phyloP scores from a whole-genome alignment of 2,888 invertebrate genomes.

The Diplazon laetatorius region DNA sequence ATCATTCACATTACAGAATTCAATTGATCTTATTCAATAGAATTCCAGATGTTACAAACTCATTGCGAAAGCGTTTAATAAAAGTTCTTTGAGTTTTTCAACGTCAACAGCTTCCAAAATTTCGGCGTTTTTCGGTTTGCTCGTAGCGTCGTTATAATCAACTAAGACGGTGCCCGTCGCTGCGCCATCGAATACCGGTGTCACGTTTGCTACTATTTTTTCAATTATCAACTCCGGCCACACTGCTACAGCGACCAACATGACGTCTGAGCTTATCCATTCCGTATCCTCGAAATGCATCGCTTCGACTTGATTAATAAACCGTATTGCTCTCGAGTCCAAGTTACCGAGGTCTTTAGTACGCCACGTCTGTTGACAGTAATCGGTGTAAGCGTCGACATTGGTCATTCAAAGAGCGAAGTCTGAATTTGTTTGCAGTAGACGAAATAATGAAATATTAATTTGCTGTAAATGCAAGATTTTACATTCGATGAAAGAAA shows the following conservation, averaged over 20 bases:
- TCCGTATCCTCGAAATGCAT: slow-evolving; percentile 52
- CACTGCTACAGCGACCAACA: slow-evolving; percentile 70
- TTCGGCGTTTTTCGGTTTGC: slow-evolving; percentile 65
- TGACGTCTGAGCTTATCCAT: slow-evolving; percentile 72
- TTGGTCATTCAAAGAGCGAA: too few species aligned
- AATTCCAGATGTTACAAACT: too few species aligned
- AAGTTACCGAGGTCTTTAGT: slow-evolving; percentile 81
- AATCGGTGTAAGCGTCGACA: not conserved
- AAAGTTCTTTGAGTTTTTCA: slow-evolving; percentile 50
- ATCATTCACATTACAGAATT: not conserved
- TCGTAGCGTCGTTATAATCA: slow-evolving; percentile 69
- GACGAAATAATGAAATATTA: too few species aligned
- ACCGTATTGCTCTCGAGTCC: slow-evolving; percentile 80
- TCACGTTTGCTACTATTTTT: slow-evolving; percentile 63
- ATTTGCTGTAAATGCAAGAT: too few species aligned
- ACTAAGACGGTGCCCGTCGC: slow-evolving; percentile 71
- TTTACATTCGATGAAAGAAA: too few species aligned
- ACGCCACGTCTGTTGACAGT: slow-evolving; percentile 84
- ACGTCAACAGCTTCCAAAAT: slow-evolving; percentile 63
- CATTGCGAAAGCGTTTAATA: slow-evolving; percentile 58
- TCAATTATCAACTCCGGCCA: slow-evolving; percentile 68
- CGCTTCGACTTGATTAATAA: slow-evolving; percentile 84
- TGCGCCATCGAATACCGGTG: slow-evolving; percentile 69
- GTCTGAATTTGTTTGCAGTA: too few species aligned
- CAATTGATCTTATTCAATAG: not conserved